These are phyloP conservation scores for Tenthredo notha DNA, from an alignment of 2,888 invertebrate genomes.

Conservation along the genomic window DNA sequence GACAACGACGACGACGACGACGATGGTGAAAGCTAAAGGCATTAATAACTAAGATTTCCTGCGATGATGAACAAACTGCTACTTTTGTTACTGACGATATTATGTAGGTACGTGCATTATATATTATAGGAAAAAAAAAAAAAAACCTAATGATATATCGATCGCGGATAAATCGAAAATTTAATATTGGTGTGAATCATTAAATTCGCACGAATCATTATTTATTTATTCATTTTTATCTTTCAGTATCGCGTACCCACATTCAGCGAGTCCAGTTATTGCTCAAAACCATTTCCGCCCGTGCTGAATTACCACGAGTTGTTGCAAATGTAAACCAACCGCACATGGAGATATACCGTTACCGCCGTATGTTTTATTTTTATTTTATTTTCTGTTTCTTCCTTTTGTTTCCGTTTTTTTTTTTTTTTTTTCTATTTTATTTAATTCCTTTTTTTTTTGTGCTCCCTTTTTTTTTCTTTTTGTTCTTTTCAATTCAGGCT, in stretches of 20 bases:
- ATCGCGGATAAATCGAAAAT: too few relatives aligned
- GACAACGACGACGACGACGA: neutral
- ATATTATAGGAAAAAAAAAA: neutral
- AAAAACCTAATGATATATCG: neutral
- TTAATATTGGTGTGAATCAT: neutral
- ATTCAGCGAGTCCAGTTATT: constrained; percentile 46
- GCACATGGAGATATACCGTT: constrained; percentile 53
- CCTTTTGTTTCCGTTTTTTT: neutral
- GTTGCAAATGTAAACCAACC: constrained; percentile 54
- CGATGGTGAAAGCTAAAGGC: constrained; percentile 16
- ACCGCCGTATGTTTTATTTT: constrained; percentile 23
- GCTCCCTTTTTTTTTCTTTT: neutral
- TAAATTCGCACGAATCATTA: too few relatives aligned
- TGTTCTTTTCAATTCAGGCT: neutral
- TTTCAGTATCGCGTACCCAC: neutral
- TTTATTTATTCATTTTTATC: neutral
- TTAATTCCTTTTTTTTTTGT: neutral
- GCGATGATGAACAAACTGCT: neutral
- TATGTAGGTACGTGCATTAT: neutral
- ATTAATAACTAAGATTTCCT: neutral
- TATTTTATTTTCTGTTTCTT: neutral
- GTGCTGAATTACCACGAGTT: constrained; percentile 47
- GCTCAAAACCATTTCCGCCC: constrained; percentile 50
- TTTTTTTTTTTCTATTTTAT: neutral
- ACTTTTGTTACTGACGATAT: neutral